A percentile compares a stretch with the other conserved stretches of the same genome.
phyloP scores from a whole-genome alignment of 1,140 invertebrate genomes.

The Hypsibius dujardini region DNA sequence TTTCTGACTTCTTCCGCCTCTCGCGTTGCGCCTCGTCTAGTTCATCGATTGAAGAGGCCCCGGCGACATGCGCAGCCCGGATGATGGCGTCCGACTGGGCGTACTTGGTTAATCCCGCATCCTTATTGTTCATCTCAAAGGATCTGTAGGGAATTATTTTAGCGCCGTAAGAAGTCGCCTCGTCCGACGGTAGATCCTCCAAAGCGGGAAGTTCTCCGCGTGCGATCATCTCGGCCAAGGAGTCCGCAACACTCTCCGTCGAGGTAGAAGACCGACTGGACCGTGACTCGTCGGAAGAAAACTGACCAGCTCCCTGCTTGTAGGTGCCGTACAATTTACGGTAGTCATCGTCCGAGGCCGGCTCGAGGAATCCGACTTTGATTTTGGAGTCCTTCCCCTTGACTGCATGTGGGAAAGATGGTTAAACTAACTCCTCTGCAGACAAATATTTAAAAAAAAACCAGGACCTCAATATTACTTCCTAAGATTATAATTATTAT shows the following conservation, averaged over 20 bases:
- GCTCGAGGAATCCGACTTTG: not conserved
- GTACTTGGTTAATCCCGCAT: conserved; percentile 2
- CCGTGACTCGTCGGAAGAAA: not conserved
- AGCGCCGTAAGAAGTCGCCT: not conserved
- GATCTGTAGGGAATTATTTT: not conserved
- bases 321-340: not conserved
- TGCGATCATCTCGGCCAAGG: conserved; percentile 10
- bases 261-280: not conserved
- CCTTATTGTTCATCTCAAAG: not conserved
- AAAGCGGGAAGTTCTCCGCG: not conserved
- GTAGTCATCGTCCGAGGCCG: conserved; percentile 1
- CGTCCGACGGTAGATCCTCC: not conserved
- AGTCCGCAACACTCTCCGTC: not conserved
- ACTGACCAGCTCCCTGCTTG: not conserved
- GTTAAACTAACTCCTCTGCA: too few species aligned
- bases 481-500: too few species aligned
- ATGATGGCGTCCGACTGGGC: not conserved
- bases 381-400: not conserved
- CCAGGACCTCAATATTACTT: too few species aligned
- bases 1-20: not conserved
- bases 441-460: too few species aligned
- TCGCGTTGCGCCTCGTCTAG: not conserved
- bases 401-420: not conserved
- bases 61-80: not conserved
- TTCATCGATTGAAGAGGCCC: not conserved